These are phyloP conservation scores for Hylia prasina DNA, from an alignment of 2,113 vertebrate species.

Conservation along the genomic window DNA sequence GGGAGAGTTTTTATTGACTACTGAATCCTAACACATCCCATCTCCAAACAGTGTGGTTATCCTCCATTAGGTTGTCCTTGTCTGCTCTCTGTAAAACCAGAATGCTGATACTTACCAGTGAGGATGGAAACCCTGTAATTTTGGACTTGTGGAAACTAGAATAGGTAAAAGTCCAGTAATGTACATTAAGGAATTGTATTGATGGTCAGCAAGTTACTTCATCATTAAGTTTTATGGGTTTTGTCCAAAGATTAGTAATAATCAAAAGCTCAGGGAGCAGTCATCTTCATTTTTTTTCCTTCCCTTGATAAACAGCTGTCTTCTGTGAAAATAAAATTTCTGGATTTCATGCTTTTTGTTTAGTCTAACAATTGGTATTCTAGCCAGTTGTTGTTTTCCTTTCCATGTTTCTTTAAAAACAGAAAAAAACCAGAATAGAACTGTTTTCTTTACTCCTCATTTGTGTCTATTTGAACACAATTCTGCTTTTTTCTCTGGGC, in stretches of 20 bases:
- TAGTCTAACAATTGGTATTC: background rate
- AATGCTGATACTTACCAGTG: background rate
- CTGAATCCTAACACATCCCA: background rate
- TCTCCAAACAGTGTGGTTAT: background rate
- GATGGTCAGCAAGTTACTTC: background rate
- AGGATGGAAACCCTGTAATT: background rate
- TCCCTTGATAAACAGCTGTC: background rate
- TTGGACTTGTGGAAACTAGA: background rate
- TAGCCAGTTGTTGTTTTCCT: background rate
- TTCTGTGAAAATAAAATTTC: background rate
- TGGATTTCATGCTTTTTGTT: background rate
- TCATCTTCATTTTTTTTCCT: background rate
- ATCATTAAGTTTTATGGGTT: background rate
- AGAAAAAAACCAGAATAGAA: background rate
- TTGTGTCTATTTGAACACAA: background rate
- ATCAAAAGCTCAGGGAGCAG: background rate
- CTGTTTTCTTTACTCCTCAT: background rate
- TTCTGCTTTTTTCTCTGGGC: background rate
- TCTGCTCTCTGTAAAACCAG: background rate
- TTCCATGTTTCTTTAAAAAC: background rate
- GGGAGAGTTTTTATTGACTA: background rate
- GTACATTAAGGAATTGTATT: background rate
- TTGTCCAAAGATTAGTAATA: background rate
- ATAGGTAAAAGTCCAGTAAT: background rate
- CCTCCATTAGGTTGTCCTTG: background rate